Percentiles rank a stretch among this genome's conserved stretches.
These are phyloP conservation scores for Leptocoma aspasia DNA, from an alignment of 2,113 vertebrate genomes.

Conservation along the genomic window DNA sequence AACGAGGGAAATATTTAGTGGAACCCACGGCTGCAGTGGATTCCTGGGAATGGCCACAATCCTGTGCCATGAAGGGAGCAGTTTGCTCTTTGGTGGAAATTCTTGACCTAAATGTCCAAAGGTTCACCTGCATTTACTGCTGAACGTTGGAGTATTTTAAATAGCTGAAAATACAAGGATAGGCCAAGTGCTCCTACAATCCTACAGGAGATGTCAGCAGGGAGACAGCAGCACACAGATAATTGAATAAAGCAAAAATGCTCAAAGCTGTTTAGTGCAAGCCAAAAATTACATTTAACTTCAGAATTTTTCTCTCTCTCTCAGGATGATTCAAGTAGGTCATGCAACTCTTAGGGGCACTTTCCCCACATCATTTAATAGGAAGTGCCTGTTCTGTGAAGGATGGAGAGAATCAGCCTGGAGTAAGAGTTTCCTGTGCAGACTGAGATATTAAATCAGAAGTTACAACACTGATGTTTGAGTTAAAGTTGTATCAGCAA, in stretches of 20 bases:
- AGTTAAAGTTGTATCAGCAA: no score
- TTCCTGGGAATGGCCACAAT: background rate
- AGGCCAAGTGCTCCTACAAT: background rate
- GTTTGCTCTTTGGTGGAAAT: background rate
- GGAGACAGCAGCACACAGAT: fast-evolving
- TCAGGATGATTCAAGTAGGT: background rate
- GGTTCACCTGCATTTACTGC: background rate
- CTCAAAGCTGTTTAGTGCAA: background rate
- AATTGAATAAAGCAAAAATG: background rate
- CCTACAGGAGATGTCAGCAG: background rate
- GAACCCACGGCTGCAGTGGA: background rate
- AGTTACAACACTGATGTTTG: background rate
- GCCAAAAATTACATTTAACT: background rate
- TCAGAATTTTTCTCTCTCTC: background rate
- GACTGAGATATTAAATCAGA: background rate
- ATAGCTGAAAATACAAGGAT: background rate
- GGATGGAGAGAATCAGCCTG: background rate
- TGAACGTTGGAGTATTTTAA: background rate
- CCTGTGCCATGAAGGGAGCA: background rate
- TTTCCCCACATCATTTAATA: background rate
- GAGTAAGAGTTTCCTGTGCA: background rate
- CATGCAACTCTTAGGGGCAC: background rate
- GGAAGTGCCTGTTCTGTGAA: background rate
- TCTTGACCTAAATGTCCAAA: background rate
- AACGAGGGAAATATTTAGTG: background rate